phyloP scores from a whole-genome alignment of 2,113 vertebrate species.

The Aptenodytes forsteri region DNA sequence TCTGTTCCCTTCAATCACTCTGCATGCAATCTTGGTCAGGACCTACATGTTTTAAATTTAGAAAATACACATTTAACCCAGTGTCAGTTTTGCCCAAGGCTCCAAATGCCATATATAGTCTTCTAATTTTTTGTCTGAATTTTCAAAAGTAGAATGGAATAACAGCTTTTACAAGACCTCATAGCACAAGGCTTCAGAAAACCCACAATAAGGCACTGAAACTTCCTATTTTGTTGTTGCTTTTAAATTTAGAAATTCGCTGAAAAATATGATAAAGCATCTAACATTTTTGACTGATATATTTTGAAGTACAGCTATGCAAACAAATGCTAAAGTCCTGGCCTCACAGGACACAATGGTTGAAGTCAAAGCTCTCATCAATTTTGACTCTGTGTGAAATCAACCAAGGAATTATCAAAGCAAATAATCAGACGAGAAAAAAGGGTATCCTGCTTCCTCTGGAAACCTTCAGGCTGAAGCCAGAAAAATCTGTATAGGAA shows the following conservation, averaged over 20 bases:
- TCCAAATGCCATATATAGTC: background rate
- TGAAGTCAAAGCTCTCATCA: background rate
- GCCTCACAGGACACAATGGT: background rate
- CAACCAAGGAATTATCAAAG: background rate
- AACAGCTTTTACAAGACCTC: background rate
- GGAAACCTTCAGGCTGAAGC: background rate
- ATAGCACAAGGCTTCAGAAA: background rate
- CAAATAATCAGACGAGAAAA: background rate
- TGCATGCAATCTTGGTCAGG: background rate
- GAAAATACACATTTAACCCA: background rate
- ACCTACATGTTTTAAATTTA: background rate
- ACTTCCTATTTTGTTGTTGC: background rate
- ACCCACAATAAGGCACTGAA: background rate
- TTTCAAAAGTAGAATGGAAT: background rate
- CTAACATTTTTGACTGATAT: background rate
- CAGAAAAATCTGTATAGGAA: background rate
- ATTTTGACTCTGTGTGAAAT: background rate
- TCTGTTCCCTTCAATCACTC: background rate
- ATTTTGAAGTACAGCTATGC: background rate
- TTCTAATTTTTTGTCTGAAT: background rate
- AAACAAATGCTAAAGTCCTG: background rate
- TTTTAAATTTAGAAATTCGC: background rate
- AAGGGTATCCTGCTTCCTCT: background rate
- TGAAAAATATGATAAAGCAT: background rate
- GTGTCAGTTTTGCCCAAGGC: background rate